Conservation (phyloP, 2,888 invertebrate genomes). For the Melolontha melolontha region DNA sequence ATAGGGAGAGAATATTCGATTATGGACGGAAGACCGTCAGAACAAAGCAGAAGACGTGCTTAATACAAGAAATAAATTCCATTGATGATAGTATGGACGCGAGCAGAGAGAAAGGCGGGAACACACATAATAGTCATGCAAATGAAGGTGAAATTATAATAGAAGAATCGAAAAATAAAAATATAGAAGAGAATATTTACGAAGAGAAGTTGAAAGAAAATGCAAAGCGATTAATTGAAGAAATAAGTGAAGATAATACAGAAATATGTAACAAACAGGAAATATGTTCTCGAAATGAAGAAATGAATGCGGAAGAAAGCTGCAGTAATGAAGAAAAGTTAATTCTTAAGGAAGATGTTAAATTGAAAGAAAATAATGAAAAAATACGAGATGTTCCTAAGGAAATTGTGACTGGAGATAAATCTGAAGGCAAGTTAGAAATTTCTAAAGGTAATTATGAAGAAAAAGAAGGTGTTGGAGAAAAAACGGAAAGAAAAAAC, state of each 20-base stretch:
- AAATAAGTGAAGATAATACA: slow-evolving; percentile 40
- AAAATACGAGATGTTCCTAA: background rate
- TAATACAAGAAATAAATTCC: slow-evolving; percentile 39
- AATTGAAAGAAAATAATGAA: slow-evolving; percentile 1
- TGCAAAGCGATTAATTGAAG: slow-evolving; percentile 28
- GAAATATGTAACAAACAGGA: background rate
- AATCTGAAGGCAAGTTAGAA: background rate
- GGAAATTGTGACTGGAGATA: background rate
- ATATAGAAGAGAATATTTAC: slow-evolving; percentile 44
- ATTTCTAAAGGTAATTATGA: background rate
- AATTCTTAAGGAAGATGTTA: slow-evolving; percentile 3
- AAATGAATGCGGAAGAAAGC: slow-evolving; percentile 12
- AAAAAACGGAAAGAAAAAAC: background rate
- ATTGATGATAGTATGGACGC: background rate
- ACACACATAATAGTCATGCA: no score
- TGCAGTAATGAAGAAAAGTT: slow-evolving; percentile 28
- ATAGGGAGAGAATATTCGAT: slow-evolving; percentile 59
- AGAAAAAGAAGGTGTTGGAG: background rate
- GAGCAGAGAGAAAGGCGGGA: no score
- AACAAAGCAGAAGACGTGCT: slow-evolving; percentile 34
- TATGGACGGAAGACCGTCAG: slow-evolving; percentile 46
- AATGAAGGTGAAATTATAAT: no score
- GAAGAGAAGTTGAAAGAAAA: slow-evolving; percentile 29
- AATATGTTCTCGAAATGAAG: background rate
- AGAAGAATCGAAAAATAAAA: no score